Evolutionary conservation across 2,113 vertebrate genomes (phyloP), one percentile per base, ranked within the genome.

Genomic region (Hippocampus guttulatus): DNA sequence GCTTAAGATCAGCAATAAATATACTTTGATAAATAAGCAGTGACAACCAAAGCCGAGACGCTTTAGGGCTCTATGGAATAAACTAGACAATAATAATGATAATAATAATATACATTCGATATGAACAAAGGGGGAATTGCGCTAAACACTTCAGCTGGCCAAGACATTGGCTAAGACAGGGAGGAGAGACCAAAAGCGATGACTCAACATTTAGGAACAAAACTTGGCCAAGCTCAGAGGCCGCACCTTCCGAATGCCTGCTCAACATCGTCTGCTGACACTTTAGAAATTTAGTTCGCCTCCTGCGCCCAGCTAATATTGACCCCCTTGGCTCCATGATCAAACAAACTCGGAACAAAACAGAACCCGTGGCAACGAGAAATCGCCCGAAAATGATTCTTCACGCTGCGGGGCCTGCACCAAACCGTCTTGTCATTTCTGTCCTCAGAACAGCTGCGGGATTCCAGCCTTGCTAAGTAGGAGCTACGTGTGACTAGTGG

Each of bases 1-100:
- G 93, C 93, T 94, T 94, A 95, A 92, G 93, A 94, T 95, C 92
- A 93, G 93, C 94, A 96, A 95, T 96, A 96, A 96, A 96, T 95
- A 96, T 88, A 93, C 94, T 93, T 94, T 95, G 94, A 95, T 96
- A 96, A 95, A 96, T 95, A 95, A 95, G 93, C 94, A 93, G 91
- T 95, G 93, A 95, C 92, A 92, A 94, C 92, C 94, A 92, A 94
- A 93, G 92, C 89, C 87, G 81, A 90, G 90, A 86, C 89, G 87
- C 57, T 91, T 38, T 88, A 91, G 92, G 92, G 92, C 61, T 55
- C 40, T 69, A 11, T 3, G 54, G 38, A 66, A 66, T 54, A 73
- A 63, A 54, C 60, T 27, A n/a, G 25, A 69, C 61, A 72, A 60
- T 45, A 67, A 67, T 25, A 16, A 47, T 30, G 16, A 71, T 65